These are phyloP conservation scores for Crotalus helleri DNA, from an alignment of 2,113 vertebrate species.

Conservation along the genomic window DNA sequence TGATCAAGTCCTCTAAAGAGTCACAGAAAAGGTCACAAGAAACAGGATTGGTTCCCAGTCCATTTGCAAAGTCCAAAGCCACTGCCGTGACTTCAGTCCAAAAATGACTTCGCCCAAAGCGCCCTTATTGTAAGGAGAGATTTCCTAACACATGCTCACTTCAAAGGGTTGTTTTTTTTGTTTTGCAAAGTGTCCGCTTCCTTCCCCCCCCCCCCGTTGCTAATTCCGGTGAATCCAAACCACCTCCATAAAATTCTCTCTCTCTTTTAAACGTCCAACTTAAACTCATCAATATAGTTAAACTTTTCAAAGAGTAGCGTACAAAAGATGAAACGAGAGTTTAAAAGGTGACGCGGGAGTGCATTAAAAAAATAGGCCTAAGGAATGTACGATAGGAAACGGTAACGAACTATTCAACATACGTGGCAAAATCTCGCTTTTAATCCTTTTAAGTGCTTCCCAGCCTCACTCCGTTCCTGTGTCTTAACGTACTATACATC, in stretches of 20 bases:
- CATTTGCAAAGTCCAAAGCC: not conserved
- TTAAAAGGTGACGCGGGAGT: constrained; percentile 39
- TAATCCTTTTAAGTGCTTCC: constrained; percentile 50
- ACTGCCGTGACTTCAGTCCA: constrained; percentile 33
- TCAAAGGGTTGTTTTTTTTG: not conserved
- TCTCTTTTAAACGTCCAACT: constrained; percentile 28
- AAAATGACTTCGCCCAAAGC: not conserved
- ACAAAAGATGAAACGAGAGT: constrained; percentile 28
- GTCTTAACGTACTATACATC: constrained; percentile 81
- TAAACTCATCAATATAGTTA: constrained; percentile 36
- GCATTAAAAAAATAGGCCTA: constrained; percentile 39
- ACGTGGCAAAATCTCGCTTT: constrained; percentile 56
- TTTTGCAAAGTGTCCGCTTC: constrained; percentile 30
- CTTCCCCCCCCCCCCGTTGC: not conserved
- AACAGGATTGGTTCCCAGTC: constrained; percentile 43
- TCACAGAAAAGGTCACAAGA: not conserved
- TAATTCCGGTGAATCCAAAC: not conserved
- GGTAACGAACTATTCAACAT: constrained; percentile 57
- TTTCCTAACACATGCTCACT: constrained; percentile 18
- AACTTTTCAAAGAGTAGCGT: constrained; percentile 47
- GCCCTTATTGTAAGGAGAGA: constrained; percentile 29
- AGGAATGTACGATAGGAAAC: constrained; percentile 23
- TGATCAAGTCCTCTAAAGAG: constrained; percentile 24
- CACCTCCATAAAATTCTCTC: not conserved
- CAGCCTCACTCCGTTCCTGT: constrained; percentile 77